Evolutionary conservation across 2,888 invertebrate species (phyloP), one percentile per base, ranked within the genome.

Genomic region (Allophyes oxyacanthae): DNA sequence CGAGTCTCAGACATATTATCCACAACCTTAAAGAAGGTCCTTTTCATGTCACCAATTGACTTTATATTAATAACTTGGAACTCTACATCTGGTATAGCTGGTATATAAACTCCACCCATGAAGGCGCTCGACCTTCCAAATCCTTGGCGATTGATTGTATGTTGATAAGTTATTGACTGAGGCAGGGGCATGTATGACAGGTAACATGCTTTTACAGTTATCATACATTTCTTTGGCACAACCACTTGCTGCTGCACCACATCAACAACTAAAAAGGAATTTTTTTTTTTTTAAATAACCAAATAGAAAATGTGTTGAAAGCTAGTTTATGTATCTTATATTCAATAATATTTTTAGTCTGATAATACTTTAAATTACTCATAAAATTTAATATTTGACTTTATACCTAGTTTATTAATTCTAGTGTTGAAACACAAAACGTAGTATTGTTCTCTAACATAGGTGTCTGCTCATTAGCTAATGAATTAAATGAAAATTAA

Each of bases 91-190:
- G 90, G 89, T 67, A 94, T 86, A 14, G 72, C 65, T 33, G 94
- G 94, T 62, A 94, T 89, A 45, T 79, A 89, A 6, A 94, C 30
- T 4, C 94, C 94, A 41, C 87, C 84, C n/a, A 91, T 76, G 32
- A 88, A 87, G 0, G 89, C 84, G 15, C 72, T 65, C 0, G 73
- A 50, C 1, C 74, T 63, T 0, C 71, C 48, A 33, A 84, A 71
- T 59, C 76, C 81, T 7, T 79, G 72, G 1, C 28, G 28, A 13
- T 78, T 74, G 10, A 90, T 72, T 3, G 82, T 76, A 46, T 87
- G 77, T 40, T 78, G 72, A 49, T 77, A 82, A 1, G 93, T 91
- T 14, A 62, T 58, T 0, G 94, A 86, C 1, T 77, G 52, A 5
- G 80, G 74, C 10, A 89, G 64, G 0, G 94, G 92, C 76, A 90